Conservation (phyloP, 2,797 vertebrate species). For the Sebastes diaconus region DNA sequence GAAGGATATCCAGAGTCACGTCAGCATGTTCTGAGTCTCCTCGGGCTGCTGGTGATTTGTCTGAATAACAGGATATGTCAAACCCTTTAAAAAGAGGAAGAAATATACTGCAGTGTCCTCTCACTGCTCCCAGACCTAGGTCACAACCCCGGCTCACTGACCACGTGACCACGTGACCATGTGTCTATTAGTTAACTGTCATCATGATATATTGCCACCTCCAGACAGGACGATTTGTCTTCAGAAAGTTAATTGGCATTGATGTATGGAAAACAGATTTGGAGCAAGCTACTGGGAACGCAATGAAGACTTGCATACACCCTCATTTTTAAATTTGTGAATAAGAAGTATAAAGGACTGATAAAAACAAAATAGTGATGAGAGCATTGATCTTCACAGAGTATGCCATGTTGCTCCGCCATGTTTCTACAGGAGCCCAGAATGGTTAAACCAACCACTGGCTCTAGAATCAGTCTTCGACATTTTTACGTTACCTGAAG, state of each 20-base stretch:
- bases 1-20: slow-evolving; percentile 25
- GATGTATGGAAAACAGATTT: neutral
- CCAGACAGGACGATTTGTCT: slow-evolving; percentile 1
- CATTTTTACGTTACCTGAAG: no score
- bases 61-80: slow-evolving; percentile 55
- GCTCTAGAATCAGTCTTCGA: no score
- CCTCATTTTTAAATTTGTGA: neutral
- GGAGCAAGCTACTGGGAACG: neutral
- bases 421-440: no score
- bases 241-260: neutral
- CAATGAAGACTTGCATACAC: neutral
- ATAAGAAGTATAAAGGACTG: neutral
- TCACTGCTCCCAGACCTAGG: neutral
- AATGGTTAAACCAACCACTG: no score
- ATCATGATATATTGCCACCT: neutral
- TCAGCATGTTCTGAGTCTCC: slow-evolving; percentile 46
- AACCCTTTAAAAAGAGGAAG: slow-evolving; percentile 31
- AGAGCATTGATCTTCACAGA: no score
- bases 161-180: slow-evolving; percentile 3
- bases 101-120: slow-evolving; percentile 22
- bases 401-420: no score
- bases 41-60: slow-evolving; percentile 36
- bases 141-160: slow-evolving; percentile 8
- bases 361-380: neutral
- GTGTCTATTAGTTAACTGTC: neutral